Evolutionary conservation across 1,140 invertebrate genomes (phyloP).

Genomic region (Bombus confusus): DNA sequence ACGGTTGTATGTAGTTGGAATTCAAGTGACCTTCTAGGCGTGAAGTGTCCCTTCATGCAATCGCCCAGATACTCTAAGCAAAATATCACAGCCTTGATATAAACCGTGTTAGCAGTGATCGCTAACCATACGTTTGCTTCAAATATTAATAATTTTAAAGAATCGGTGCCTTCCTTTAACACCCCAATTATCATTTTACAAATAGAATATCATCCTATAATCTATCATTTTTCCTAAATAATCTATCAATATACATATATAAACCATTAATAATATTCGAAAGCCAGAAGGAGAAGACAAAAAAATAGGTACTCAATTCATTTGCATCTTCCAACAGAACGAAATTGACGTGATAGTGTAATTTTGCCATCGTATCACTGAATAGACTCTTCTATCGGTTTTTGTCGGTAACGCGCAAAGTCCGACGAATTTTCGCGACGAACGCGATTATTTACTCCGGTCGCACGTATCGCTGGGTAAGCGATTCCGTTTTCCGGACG

Average conservation of each 20-base stretch:
- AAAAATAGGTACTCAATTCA: not conserved
- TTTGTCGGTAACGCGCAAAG: no score
- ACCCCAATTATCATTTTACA: not conserved
- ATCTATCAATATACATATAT: not conserved
- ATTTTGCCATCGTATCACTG: not conserved
- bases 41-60: no score
- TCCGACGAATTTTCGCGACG: not conserved
- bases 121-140: not conserved
- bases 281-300: not conserved
- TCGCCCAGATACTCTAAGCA: no score
- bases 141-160: not conserved
- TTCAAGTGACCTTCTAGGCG: no score
- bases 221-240: no score
- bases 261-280: no score
- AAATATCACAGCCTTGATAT: no score
- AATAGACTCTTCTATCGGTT: not conserved
- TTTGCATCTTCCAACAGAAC: not conserved
- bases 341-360: not conserved
- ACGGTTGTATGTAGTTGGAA: no score
- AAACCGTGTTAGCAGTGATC: no score
- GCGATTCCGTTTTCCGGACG: slow-evolving; percentile 30
- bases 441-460: slow-evolving; percentile 36
- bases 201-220: no score
- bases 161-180: not conserved
- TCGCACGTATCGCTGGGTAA: slow-evolving; percentile 27